phyloP scores from a whole-genome alignment of 1,140 invertebrate genomes.

The Hormaphis cornu region DNA sequence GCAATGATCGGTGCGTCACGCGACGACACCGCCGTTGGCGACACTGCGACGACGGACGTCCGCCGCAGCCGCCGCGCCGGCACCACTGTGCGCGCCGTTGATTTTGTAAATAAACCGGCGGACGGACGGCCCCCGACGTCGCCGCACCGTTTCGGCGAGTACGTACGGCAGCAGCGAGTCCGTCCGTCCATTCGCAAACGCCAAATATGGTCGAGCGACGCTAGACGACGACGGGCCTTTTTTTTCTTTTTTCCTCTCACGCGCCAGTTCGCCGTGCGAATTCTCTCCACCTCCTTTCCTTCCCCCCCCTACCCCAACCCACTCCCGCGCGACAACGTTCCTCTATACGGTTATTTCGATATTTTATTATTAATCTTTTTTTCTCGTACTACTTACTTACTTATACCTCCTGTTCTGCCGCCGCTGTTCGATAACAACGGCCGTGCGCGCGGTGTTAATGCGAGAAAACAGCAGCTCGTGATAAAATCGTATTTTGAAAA shows the following conservation, averaged over 20 bases:
- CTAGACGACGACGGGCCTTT: background rate
- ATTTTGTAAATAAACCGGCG: conserved; percentile 26
- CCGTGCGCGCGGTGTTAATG: no score
- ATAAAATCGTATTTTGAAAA: no score
- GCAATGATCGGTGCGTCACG: no score
- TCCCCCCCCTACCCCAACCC: background rate
- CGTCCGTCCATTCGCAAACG: conserved; percentile 12
- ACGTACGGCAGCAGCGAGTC: conserved; percentile 2
- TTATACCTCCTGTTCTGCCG: no score
- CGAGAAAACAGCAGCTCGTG: no score
- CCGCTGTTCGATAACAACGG: no score
- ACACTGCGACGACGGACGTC: no score
- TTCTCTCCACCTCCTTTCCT: background rate
- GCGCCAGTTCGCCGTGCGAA: background rate
- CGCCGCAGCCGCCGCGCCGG: background rate
- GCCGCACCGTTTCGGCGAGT: background rate
- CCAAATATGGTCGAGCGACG: conserved; percentile 27
- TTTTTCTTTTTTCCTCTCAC: conserved; percentile 10
- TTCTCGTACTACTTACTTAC: no score
- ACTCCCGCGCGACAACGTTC: background rate
- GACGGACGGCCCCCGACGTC: conserved; percentile 8
- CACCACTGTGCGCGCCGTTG: background rate
- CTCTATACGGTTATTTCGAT: background rate
- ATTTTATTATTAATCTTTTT: no score
- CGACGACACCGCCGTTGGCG: background rate